phyloP scores from a whole-genome alignment of 1,140 invertebrate species.

The Drosophila pectinifera region DNA sequence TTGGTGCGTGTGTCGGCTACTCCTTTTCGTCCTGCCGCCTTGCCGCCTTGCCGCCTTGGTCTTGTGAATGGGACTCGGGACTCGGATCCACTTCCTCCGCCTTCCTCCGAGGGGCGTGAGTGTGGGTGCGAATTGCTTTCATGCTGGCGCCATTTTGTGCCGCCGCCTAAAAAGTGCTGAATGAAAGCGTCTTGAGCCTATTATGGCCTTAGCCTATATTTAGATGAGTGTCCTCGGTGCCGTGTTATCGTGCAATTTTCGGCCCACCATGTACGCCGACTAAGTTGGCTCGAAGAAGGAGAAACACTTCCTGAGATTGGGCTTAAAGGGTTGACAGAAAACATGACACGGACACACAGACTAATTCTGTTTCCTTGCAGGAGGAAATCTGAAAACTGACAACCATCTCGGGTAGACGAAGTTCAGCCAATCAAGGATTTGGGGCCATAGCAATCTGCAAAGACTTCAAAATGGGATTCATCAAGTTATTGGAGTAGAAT shows the following conservation, averaged over 20 bases:
- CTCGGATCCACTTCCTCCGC: conserved; percentile 7
- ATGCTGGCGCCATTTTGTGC: conserved; percentile 76
- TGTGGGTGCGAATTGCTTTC: conserved; percentile 45
- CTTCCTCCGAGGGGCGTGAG: background rate
- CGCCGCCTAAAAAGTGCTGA: conserved; percentile 78
- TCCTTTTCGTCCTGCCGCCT: conserved; percentile 40
- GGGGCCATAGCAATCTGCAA: no score
- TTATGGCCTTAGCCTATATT: conserved; percentile 61
- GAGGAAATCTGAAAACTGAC: conserved; percentile 13
- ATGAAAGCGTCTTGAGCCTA: conserved; percentile 81
- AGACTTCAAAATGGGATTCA: background rate
- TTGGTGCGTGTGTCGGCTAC: conserved; percentile 71
- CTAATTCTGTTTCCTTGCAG: background rate
- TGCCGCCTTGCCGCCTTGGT: conserved; percentile 4
- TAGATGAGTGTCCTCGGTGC: conserved; percentile 36
- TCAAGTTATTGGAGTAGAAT: conserved; percentile 5
- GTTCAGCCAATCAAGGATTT: conserved; percentile 7
- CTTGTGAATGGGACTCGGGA: conserved; percentile 10
- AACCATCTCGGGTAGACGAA: background rate
- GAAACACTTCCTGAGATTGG: conserved; percentile 33
- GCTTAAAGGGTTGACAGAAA: conserved; percentile 44
- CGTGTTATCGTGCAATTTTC: conserved; percentile 69
- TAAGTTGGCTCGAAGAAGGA: conserved; percentile 46
- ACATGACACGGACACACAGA: conserved; percentile 13
- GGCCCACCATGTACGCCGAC: conserved; percentile 31